Conservation (phyloP, 2,113 vertebrate species). For the Pelvicachromis taeniatus region DNA sequence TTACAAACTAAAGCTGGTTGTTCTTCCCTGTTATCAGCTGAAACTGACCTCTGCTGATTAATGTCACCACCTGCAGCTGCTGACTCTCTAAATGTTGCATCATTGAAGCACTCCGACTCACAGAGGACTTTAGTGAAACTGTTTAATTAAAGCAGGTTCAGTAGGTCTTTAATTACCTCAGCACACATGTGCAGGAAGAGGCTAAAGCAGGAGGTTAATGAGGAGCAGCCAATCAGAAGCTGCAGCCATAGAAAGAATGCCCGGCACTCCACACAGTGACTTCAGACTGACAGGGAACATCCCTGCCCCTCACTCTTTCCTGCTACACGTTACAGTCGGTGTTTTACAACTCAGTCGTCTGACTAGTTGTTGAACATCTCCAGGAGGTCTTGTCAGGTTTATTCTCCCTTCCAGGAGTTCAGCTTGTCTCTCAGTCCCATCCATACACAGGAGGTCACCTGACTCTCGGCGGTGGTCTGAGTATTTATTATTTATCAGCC, state of each 20-base stretch:
- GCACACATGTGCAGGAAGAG: background rate
- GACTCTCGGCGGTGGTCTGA: background rate
- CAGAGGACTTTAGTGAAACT: background rate
- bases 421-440: background rate
- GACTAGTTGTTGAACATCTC: background rate
- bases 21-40: background rate
- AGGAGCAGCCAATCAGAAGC: constrained; percentile 27
- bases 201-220: background rate
- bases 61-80: background rate
- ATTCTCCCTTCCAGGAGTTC: background rate
- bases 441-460: background rate
- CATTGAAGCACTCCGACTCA: background rate
- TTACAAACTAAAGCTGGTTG: background rate
- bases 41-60: background rate
- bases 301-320: background rate
- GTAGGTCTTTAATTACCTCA: constrained; percentile 19
- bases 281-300: background rate
- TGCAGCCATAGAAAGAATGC: background rate
- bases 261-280: background rate
- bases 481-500: background rate
- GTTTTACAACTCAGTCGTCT: no score
- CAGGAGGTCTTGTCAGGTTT: background rate
- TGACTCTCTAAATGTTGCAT: background rate
- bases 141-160: constrained; percentile 23
- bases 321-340: background rate